Base-by-base conservation (phyloP, 2,113 vertebrate species). In the Daphoenositta chrysoptera region DNA sequence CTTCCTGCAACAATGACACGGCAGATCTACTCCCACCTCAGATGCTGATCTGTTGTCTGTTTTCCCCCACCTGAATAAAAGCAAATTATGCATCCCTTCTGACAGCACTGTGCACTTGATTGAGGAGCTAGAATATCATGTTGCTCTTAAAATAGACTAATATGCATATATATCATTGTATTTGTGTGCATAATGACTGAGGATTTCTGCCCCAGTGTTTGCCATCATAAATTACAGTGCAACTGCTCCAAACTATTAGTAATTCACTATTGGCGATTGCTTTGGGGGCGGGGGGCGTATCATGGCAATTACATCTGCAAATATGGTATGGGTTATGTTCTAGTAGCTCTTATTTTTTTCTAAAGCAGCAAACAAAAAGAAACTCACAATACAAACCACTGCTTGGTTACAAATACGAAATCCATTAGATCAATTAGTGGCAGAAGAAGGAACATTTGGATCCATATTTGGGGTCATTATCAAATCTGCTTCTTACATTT, bases 281-380 rank as follows among this genome's bases (percentile, higher is more conserved):
- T 31, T 12, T 44, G 18, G 47, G 37, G 24, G 10, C 0, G 0
- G 14, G 8, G n/a, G 15, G 11, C 10, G 21, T 65, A 87, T 83
- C 66, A 61, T 20, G 10, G 66, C 88, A 90, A 61, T 91, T 90
- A 58, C 63, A 80, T 83, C 87, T 93, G 68, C 79, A 95, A 96
- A 96, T 95, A 91, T 80, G 90, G 71, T 77, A 80, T n/a, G 47
- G 77, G 66, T 95, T 88, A 51, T 51, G 60, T 76, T 83, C 75
- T 63, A 50, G 75, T 69, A 47, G 64, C 83, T 69, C 45, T 70
- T 76, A 7, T 37, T 37, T 89, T 92, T 91, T 90, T 42, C 56
- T 86, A 56, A 93, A 92, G 83, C 64, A 90, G 83, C 69, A 82
- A 95, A 96, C 82, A 94, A 94, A 94, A 91, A 83, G 87, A 69